Percentiles rank a stretch among this genome's conserved stretches.
phyloP scores from a whole-genome alignment of 2,888 invertebrate species.

The Drosophila niveifrons region DNA sequence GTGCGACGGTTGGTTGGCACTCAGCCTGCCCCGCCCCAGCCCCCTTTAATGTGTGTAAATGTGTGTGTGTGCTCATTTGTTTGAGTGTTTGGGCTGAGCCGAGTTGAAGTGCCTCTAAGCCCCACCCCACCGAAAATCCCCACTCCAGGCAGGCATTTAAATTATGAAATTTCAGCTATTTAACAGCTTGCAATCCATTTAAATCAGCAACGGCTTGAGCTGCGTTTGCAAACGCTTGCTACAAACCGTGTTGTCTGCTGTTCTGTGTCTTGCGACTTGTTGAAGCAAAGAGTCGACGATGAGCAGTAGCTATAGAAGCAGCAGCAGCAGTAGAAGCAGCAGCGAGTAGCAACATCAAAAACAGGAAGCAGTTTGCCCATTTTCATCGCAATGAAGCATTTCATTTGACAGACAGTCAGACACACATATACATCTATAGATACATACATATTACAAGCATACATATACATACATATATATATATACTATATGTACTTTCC shows the following conservation, averaged over 20 bases:
- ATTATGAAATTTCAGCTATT: constrained; percentile 74
- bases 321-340: constrained; percentile 55
- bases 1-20: constrained; percentile 64
- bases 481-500: constrained; percentile 17
- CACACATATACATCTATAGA: constrained; percentile 16
- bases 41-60: constrained; percentile 4
- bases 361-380: constrained; percentile 80
- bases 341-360: constrained; percentile 37
- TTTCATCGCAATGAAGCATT: constrained; percentile 76
- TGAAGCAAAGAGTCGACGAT: constrained; percentile 33
- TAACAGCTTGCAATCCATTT: constrained; percentile 72
- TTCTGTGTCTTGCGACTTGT: constrained; percentile 17
- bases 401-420: constrained; percentile 62
- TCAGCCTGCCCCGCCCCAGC: neutral
- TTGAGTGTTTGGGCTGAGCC: constrained; percentile 63
- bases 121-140: neutral
- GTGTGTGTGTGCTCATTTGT: constrained; percentile 67
- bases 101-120: constrained; percentile 53
- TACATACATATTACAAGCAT: constrained; percentile 11
- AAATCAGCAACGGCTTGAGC: constrained; percentile 51
- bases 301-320: constrained; percentile 20
- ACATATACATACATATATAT: constrained; percentile 25
- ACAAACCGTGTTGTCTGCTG: too few species aligned
- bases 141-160: constrained; percentile 60
- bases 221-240: constrained; percentile 20